Percentiles rank a stretch among this genome's conserved stretches.
These are phyloP conservation scores for Drusus annulatus DNA, from an alignment of 1,140 invertebrate species.

Conservation along the genomic window DNA sequence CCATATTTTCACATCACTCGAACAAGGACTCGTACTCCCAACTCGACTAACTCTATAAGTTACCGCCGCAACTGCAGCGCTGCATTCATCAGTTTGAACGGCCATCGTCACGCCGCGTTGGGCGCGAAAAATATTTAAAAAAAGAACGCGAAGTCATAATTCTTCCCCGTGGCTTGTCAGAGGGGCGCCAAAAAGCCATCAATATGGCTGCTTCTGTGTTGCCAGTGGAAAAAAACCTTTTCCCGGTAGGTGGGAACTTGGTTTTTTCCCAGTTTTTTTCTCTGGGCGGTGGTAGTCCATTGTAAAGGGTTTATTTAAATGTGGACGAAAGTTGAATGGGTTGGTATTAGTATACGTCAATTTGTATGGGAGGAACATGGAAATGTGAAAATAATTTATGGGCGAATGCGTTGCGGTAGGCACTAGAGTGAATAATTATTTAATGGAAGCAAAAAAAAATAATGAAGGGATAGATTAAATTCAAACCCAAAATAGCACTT, in stretches of 20 bases:
- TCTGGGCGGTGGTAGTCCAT: no score
- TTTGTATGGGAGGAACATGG: no score
- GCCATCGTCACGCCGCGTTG: conserved; percentile 34
- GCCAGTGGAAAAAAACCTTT: conserved; percentile 7
- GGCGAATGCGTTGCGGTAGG: no score
- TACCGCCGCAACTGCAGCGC: conserved; percentile 24
- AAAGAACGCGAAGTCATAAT: conserved; percentile 43
- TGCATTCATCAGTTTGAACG: conserved; percentile 35
- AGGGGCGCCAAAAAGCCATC: conserved; percentile 46
- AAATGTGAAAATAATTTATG: no score
- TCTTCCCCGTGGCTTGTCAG: conserved; percentile 45
- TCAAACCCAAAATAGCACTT: no score
- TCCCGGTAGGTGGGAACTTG: neutral
- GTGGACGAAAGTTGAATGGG: no score
- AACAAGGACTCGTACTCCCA: neutral
- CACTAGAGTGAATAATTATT: no score
- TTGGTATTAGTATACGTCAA: no score
- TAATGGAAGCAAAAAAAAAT: no score
- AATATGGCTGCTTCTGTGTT: conserved; percentile 39
- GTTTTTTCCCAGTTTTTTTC: neutral
- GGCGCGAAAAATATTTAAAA: conserved; percentile 37
- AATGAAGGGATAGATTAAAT: no score
- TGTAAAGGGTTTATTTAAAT: conserved; percentile 1
- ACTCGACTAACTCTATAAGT: conserved; percentile 19
- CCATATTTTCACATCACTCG: no score